Evolutionary conservation across 2,797 vertebrate genomes (phyloP), one percentile per base, ranked within the genome.

Genomic region (Xyrichtys novacula): DNA sequence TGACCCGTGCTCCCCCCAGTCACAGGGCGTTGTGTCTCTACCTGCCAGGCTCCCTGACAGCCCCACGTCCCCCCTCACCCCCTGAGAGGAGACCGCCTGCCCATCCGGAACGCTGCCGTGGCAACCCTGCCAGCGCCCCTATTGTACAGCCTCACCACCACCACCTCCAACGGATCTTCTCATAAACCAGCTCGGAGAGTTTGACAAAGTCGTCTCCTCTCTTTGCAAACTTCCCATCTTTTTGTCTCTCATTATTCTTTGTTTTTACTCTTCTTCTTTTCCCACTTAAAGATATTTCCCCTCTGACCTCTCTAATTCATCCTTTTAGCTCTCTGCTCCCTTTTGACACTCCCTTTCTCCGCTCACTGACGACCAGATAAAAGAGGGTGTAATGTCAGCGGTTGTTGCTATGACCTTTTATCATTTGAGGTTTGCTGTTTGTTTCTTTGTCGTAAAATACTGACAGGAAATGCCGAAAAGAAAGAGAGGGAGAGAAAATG

Each of bases 11-110:
- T 86, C 83, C 80, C 84, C 83, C 78, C 68, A 90, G 88, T 92
- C 89, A 90, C 90, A 90, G 89, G 88, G 88, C 79, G 52, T 84
- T 76, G 91, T 88, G 87, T 91, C 90, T 93, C 84, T 90, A 92
- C 90, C 91, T 91, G 91, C 87, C 91, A 91, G 89, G 76, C 85
- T 87, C 87, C 81, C 90, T 91, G 90, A 89, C 91, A 91, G 88
- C 87, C 85, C 83, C 70, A 74, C 84, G 78, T 85, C 86, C 82
- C 85, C 86, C 79, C 71, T 70, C 78, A 81, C 86, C 88, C 82
- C 90, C 50, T 66, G 91, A 92, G 91, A 90, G 85, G 89, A 92
- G 91, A 89, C 91, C 89, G 88, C 83, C 77, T 83, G 90, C 88
- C 90, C 91, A 91, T 92, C 91, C 90, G 91, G 90, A 92, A 92